Base-by-base conservation (phyloP, 37 sponge, comb jelly and placozoan genomes). In the Beroe ovata region DNA sequence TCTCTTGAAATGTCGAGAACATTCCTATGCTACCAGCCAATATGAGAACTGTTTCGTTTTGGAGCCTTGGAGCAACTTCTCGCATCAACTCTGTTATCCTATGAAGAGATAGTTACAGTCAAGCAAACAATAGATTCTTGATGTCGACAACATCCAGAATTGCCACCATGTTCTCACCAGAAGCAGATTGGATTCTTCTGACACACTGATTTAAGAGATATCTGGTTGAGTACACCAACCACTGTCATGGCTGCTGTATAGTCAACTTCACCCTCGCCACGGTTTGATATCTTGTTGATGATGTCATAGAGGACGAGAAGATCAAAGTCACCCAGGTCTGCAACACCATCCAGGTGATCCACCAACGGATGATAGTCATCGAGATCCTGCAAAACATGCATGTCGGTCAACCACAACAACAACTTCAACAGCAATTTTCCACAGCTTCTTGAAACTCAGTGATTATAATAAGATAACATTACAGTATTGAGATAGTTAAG, bases 231-330 rank as follows among this genome's bases (percentile, higher is more conserved):
- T 14, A 30, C 30, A 37, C 30, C 35, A 4, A 66, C 33, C 3
- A 66, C 16, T 1, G 36, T 18, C 19, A 33, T 2, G 16, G 36
- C 69, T 34, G 32, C 8, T 26, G 8, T 32, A 16, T 66, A 66
- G 35, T 4, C 14, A 4, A 66, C 69, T 26, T 66, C 35, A 32
- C 69, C 69, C 1, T 66, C 6, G 2, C 69, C 69, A 34, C 36
- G 29, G 32, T 30, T 33, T 14, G 35, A 14, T 30, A 66, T 32
- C 16, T 26, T 26, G 69, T 66, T 66, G 36, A 66, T 8, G 36
- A 66, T 66, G 36, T 66, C 69, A 33, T 66, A 66, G 69, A 26
- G 16, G 32, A 66, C 25, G 16, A 66, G 69, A 14, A 66, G 3
- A 16, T 66, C 69, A 47, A 47, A 47, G 54, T 47, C 54, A 11